Evolutionary conservation across 2,113 vertebrate genomes (phyloP).

Genomic region (Toxotes jaculatrix): DNA sequence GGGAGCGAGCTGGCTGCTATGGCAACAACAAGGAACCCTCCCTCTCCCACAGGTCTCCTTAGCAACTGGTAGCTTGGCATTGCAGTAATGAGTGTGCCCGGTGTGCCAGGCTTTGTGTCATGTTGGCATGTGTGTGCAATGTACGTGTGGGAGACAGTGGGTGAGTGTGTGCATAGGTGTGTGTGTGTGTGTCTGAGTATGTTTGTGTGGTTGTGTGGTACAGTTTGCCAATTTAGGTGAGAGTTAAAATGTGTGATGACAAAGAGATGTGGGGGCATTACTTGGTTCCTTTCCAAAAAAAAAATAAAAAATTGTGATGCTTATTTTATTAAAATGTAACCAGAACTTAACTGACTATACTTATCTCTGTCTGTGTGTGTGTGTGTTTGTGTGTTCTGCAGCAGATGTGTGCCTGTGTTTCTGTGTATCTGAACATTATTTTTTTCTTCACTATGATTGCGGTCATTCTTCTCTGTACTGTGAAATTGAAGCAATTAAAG

Average conservation of each 20-base stretch:
- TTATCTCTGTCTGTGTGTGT: slow-evolving; percentile 26
- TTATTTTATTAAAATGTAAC: slow-evolving; percentile 62
- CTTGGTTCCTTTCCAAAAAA: slow-evolving; percentile 46
- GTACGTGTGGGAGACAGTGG: slow-evolving; percentile 46
- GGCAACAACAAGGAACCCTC: slow-evolving; percentile 87
- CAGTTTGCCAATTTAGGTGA: slow-evolving; percentile 69
- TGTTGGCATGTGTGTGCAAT: slow-evolving; percentile 70
- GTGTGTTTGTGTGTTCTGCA: slow-evolving; percentile 42
- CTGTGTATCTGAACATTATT: slow-evolving; percentile 39
- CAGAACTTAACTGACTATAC: slow-evolving; percentile 55
- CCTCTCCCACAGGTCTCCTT: slow-evolving; percentile 89
- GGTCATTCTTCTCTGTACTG: slow-evolving; percentile 76
- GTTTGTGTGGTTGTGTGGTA: slow-evolving; percentile 41
- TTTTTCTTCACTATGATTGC: slow-evolving; percentile 50
- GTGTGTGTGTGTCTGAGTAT: slow-evolving; percentile 40
- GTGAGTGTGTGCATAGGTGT: slow-evolving; percentile 38
- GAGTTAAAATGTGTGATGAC: slow-evolving; percentile 69
- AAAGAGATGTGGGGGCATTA: slow-evolving; percentile 59
- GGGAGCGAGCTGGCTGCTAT: slow-evolving; percentile 86
- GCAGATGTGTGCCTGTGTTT: slow-evolving; percentile 53
- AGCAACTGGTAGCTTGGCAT: slow-evolving; percentile 89
- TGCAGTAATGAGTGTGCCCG: slow-evolving; percentile 85
- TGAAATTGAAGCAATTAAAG: slow-evolving; percentile 84
- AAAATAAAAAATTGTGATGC: slow-evolving; percentile 12
- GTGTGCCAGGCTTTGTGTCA: slow-evolving; percentile 83